A percentile compares a stretch with the other conserved stretches of the same genome.
Conservation (phyloP, 2,888 invertebrate genomes). For the Mesorhabditis spiculigera region DNA sequence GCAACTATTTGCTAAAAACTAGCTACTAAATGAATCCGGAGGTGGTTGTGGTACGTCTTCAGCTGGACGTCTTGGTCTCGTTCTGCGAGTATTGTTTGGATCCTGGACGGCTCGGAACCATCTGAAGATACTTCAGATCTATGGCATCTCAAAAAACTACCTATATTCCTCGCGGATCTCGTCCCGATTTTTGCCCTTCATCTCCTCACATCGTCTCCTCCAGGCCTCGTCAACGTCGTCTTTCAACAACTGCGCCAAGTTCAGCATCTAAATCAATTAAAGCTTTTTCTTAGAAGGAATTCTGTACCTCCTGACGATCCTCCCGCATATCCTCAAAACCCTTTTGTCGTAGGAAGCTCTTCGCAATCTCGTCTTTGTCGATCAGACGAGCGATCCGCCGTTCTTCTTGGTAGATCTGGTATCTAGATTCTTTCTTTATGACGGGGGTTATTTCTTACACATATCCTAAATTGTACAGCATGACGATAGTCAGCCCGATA, state of each 20-base stretch:
- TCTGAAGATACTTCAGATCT: slow-evolving; percentile 11
- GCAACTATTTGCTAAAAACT: too few relatives aligned
- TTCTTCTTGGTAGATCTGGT: slow-evolving; percentile 29
- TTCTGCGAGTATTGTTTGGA: slow-evolving; percentile 21
- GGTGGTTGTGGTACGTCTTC: too few relatives aligned
- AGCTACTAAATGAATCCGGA: too few relatives aligned
- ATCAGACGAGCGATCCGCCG: slow-evolving; percentile 35
- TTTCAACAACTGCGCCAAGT: slow-evolving; percentile 37
- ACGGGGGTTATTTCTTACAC: slow-evolving; percentile 27
- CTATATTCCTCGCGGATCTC: slow-evolving; percentile 44
- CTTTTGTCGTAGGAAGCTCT: slow-evolving; percentile 45
- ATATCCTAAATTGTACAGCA: slow-evolving; percentile 45
- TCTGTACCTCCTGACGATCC: slow-evolving; percentile 31
- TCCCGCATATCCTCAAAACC: slow-evolving; percentile 30
- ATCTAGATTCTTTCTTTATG: slow-evolving; percentile 23
- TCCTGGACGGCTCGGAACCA: slow-evolving; percentile 37
- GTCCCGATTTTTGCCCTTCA: slow-evolving; percentile 23
- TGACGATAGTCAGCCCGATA: slow-evolving; percentile 33
- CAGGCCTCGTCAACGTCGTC: slow-evolving; percentile 47
- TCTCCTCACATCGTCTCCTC: slow-evolving; percentile 20
- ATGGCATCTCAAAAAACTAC: slow-evolving; percentile 11
- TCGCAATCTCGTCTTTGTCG: slow-evolving; percentile 51
- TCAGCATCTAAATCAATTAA: slow-evolving; percentile 19
- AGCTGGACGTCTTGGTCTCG: slow-evolving; percentile 24
- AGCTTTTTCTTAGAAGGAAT: not conserved